phyloP scores from a whole-genome alignment of 1,140 invertebrate genomes.

The Platyscapa corneri region DNA sequence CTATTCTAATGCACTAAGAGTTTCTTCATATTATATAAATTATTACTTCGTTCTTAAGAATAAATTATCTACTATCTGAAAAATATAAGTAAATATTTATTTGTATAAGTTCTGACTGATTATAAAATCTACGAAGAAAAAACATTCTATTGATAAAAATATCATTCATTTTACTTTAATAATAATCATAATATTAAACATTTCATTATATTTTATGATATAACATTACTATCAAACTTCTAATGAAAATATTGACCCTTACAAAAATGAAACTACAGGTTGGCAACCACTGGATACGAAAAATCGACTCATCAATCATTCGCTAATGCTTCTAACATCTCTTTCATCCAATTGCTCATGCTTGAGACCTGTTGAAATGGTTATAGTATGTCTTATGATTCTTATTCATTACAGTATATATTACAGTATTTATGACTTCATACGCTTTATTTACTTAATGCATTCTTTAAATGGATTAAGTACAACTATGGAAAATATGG shows the following conservation, averaged over 20 bases:
- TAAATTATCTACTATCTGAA: too few relatives aligned
- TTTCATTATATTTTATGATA: constrained; percentile 7
- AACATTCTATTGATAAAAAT: background rate
- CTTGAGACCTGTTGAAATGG: constrained; percentile 41
- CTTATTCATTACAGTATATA: background rate
- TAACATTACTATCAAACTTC: background rate
- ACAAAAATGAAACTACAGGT: constrained; percentile 6
- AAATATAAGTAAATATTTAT: too few relatives aligned
- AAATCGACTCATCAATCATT: constrained; percentile 48
- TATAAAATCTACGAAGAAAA: too few relatives aligned
- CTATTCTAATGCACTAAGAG: too few relatives aligned
- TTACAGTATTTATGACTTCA: background rate
- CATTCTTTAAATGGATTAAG: too few relatives aligned
- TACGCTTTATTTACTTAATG: too few relatives aligned
- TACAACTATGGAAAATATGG: too few relatives aligned
- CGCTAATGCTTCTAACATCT: constrained; percentile 31
- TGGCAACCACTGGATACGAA: constrained; percentile 31
- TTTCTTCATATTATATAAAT: too few relatives aligned
- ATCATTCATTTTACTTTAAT: background rate
- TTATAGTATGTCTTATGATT: constrained; percentile 3
- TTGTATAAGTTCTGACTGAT: too few relatives aligned
- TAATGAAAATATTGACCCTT: constrained; percentile 29
- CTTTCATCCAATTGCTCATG: constrained; percentile 26
- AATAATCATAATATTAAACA: background rate
- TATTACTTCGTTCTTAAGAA: too few relatives aligned